phyloP scores from a whole-genome alignment of 2,113 vertebrate species.

The Labeo rohita region DNA sequence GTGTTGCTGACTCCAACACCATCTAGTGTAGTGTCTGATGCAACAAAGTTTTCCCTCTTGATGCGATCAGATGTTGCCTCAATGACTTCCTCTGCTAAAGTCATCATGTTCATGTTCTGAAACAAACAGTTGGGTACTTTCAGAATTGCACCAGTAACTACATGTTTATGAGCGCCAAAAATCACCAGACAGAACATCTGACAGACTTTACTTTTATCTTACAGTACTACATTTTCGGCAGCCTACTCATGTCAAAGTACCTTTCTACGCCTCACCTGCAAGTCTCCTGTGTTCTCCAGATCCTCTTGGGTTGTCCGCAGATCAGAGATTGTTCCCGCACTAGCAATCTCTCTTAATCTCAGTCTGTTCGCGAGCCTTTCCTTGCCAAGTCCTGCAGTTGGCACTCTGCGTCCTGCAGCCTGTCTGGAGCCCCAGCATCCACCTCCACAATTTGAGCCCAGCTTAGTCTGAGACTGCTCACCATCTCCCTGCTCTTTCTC shows the following conservation, averaged over 20 bases:
- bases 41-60: conserved; percentile 88
- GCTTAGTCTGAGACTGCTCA: conserved; percentile 78
- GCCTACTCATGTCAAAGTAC: too few species aligned
- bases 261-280: conserved; percentile 81
- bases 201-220: background rate
- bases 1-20: conserved; percentile 82
- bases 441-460: conserved; percentile 72
- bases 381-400: conserved; percentile 81
- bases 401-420: conserved; percentile 70
- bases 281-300: conserved; percentile 86
- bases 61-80: conserved; percentile 90
- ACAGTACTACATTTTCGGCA: background rate
- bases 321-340: conserved; percentile 86
- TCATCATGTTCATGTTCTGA: conserved; percentile 86
- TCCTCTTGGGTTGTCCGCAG: conserved; percentile 83
- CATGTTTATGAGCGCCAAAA: too few species aligned
- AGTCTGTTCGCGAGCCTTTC: conserved; percentile 84
- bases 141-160: background rate
- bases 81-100: conserved; percentile 94
- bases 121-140: conserved; percentile 11
- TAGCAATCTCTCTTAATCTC: conserved; percentile 85
- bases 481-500: conserved; percentile 65
- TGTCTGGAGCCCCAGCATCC: conserved; percentile 76
- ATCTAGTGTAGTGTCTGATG: conserved; percentile 79
- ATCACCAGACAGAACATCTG: background rate